Conservation (phyloP, 2,113 vertebrate genomes). For the Nothoprocta perdicaria region DNA sequence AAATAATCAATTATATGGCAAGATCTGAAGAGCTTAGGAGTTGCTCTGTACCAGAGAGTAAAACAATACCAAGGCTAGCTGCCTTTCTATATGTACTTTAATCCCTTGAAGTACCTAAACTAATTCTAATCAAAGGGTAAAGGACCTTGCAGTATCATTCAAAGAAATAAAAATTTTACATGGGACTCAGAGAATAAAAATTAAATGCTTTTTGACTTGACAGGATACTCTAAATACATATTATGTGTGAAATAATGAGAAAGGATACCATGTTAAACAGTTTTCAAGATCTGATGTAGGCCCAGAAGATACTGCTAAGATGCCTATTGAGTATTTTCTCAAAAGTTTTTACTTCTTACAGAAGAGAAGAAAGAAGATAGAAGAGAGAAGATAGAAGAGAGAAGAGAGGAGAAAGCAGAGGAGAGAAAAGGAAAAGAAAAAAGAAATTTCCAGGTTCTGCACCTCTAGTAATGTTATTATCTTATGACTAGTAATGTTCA, state of each 20-base stretch:
- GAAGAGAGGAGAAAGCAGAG: too few species aligned
- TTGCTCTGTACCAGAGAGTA: conserved; percentile 65
- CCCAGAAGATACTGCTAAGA: not conserved
- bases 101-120: conserved; percentile 22
- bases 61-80: conserved; percentile 1
- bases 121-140: not conserved
- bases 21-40: conserved; percentile 77
- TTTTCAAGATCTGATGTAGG: not conserved
- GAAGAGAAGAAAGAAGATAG: not conserved
- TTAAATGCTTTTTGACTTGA: not conserved
- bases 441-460: not conserved
- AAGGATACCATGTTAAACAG: not conserved
- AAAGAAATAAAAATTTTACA: not conserved
- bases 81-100: conserved; percentile 76
- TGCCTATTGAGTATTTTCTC: not conserved
- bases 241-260: not conserved
- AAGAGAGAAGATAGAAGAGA: too few species aligned
- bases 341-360: not conserved
- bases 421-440: too few species aligned
- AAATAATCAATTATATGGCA: conserved; percentile 86
- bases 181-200: not conserved
- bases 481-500: not conserved
- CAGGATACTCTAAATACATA: not conserved
- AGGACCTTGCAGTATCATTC: not conserved
- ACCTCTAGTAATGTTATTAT: not conserved